These are phyloP conservation scores for Takifugu rubripes DNA, from an alignment of 2,797 vertebrate species.

Conservation along the genomic window DNA sequence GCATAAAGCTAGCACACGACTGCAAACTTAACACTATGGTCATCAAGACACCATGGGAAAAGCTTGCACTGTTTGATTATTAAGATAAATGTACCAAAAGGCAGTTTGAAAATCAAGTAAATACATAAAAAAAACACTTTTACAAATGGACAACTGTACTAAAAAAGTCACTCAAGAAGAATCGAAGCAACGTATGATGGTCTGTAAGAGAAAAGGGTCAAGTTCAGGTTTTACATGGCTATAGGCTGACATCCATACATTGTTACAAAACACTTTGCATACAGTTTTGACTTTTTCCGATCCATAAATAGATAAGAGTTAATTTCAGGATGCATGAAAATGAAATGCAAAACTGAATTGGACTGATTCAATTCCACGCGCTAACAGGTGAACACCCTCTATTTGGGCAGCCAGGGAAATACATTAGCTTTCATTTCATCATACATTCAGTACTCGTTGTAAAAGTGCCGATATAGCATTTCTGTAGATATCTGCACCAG, in stretches of 20 bases:
- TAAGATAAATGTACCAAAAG: constrained; percentile 99
- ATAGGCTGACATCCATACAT: constrained; percentile 71
- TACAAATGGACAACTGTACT: constrained; percentile 99
- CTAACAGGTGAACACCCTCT: constrained; percentile 54
- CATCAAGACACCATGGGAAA: constrained; percentile 90
- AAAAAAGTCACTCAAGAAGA: constrained; percentile 83
- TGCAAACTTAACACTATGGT: constrained; percentile 87
- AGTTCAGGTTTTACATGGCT: constrained; percentile 54
- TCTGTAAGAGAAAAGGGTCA: constrained; percentile 42
- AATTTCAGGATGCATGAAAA: constrained; percentile 38
- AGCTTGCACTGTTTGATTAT: constrained; percentile 90
- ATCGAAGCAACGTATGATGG: constrained; percentile 72
- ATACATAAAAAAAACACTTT: constrained; percentile 99
- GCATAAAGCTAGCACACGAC: constrained; percentile 87
- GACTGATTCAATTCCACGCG: constrained; percentile 60
- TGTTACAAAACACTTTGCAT: constrained; percentile 74
- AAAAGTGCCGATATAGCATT: constrained; percentile 51
- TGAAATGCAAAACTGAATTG: constrained; percentile 45
- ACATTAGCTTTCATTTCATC: constrained; percentile 67
- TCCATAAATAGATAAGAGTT: constrained; percentile 52
- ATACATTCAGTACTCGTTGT: constrained; percentile 73
- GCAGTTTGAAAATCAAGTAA: constrained; percentile 99
- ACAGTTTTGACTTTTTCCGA: constrained; percentile 82
- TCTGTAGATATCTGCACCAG: constrained; percentile 65
- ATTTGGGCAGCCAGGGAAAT: constrained; percentile 59